These are phyloP conservation scores for Ochlodes sylvanus DNA, from an alignment of 2,888 invertebrate species.

Conservation along the genomic window DNA sequence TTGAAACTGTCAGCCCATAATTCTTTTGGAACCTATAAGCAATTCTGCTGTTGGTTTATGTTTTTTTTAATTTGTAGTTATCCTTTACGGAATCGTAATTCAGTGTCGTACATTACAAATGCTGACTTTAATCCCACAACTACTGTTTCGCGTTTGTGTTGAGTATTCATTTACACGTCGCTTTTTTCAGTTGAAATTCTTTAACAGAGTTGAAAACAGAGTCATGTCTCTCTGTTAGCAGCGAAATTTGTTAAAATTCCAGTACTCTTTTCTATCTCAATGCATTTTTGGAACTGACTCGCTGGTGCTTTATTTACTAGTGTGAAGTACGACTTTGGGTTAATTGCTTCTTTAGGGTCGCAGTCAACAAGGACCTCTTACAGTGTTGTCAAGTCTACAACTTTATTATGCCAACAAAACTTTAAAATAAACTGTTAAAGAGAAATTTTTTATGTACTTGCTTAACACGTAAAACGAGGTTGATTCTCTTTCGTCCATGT, in stretches of 20 bases:
- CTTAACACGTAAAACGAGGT: too few relatives aligned
- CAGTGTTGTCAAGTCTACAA: too few relatives aligned
- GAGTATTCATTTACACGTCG: conserved; percentile 32
- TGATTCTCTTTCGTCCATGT: too few relatives aligned
- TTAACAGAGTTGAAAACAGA: conserved; percentile 24
- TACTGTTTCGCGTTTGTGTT: conserved; percentile 32
- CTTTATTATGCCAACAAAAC: too few relatives aligned
- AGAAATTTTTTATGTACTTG: too few relatives aligned
- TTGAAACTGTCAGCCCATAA: too few relatives aligned
- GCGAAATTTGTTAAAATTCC: conserved; percentile 32
- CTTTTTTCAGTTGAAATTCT: conserved; percentile 34
- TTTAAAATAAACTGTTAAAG: too few relatives aligned
- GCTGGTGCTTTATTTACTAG: not conserved
- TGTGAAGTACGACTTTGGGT: not conserved
- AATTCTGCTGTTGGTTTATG: too few relatives aligned
- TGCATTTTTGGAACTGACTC: conserved; percentile 21
- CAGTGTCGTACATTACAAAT: not conserved
- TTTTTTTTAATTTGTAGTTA: too few relatives aligned
- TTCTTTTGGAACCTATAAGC: too few relatives aligned
- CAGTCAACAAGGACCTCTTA: too few relatives aligned
- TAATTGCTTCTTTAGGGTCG: not conserved
- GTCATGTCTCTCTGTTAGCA: conserved; percentile 24
- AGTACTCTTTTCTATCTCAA: conserved; percentile 9
- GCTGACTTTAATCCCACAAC: conserved; percentile 13
- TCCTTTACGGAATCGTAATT: not conserved